Evolutionary conservation across 1,140 invertebrate genomes (phyloP), one percentile per base, ranked within the genome.

Genomic region (Vanessa tameamea): DNA sequence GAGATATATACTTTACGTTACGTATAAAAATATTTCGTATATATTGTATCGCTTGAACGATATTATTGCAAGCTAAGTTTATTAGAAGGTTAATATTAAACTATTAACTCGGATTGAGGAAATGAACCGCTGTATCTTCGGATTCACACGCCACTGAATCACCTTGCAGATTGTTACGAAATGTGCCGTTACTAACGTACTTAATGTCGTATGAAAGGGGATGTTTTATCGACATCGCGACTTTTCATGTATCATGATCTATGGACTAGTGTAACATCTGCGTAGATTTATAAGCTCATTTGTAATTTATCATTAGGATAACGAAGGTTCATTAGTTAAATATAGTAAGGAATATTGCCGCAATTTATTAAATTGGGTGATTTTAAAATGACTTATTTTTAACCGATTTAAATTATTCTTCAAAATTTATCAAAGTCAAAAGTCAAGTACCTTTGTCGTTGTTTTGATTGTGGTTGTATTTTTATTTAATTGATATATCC

Each of bases 141-240:
- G 90, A 92, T 91, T 92, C 88, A 92, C 90, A 92, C 87, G 82
- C 87, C 83, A 89, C 73, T 87, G 88, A 82, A 77, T 80, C 71
- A 78, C 81, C 73, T 79, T 85, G 82, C 89, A 92, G 90, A 92
- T 92, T 92, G 90, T 90, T 80, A 82, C 85, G 90, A 88, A 92
- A 92, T 92, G 90, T 92, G 89, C 81, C 87, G 90, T 90, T 80
- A 91, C 85, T 92, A 92, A 92, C 88, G 89, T 85, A 88, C 67
- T 85, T 91, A 92, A 92, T 92, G 90, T 92, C 83, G 84, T 92
- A 92, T 91, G 84, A 92, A 92, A 91, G 83, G 87, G 84, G 87
- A 78, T 82, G 87, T 82, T 87, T 87, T 91, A 91, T 91, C 90
- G 82, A 75, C 82, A 81, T 86, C 83, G 81, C 79, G 78, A 81